Base-by-base conservation (phyloP, 2,797 vertebrate genomes). In the Luscinia luscinia region DNA sequence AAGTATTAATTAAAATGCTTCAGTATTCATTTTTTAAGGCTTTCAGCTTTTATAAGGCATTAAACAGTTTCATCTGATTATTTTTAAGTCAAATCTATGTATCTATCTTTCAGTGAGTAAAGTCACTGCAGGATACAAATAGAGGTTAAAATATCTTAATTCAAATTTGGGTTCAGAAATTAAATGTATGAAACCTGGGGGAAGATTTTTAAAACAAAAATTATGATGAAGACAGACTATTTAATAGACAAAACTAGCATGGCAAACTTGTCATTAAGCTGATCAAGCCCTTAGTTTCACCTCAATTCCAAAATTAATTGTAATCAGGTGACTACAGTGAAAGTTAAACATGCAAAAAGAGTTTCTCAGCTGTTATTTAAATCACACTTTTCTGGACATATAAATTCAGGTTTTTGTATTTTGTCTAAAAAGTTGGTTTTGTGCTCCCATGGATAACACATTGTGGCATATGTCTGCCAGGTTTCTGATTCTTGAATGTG, bases 391-490 rank as follows among this genome's bases (percentile, higher is more conserved):
- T 27, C 30, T 57, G 20, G 22, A 38, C 10, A 17, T 7, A 2
- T 21, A 28, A 69, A 27, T 52, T 63, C 26, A 49, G 28, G 5
- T 21, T 70, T 86, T 73, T 52, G 12, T 34, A 18, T 77, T 89
- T 85, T 11, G 15, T 22, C 20, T 52, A 43, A 36, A 24, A 64
- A 41, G n/a, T 9, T 58, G 15, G 9, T 1, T 87, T 84, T 41
- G 6, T 49, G 12, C 51, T 72, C 9, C 48, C 26, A 79, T 14
- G 11, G 26, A 46, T 48, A 46, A 23, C 15, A 36, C 8, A 2
- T 77, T 58, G 12, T 51, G 22, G 11, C 2, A 12, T 9, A 2
- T 4, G 1, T 15, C 11, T 54, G 1, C 34, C 32, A 24, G 6
- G 21, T 52, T 79, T 67, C 28, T 58, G 22, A 49, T 36, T 46